Percentiles rank a stretch among this genome's conserved stretches.
phyloP scores from a whole-genome alignment of 2,797 vertebrate genomes.

The Selene dorsalis region DNA sequence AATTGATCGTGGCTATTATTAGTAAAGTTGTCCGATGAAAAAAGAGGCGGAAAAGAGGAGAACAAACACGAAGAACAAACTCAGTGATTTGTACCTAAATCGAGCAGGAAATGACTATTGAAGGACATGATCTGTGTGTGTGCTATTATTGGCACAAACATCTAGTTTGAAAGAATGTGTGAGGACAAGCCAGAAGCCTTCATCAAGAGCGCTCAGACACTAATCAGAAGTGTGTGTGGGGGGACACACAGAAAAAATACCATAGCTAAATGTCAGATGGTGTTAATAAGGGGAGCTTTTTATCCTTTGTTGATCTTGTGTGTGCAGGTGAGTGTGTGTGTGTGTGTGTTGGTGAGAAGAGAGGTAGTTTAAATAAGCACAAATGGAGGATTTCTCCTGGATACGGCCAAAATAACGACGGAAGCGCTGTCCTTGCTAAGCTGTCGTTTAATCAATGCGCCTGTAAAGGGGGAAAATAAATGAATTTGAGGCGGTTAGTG shows the following conservation, averaged over 20 bases:
- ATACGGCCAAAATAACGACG: background rate
- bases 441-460: slow-evolving; percentile 16
- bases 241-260: slow-evolving; percentile 54
- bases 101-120: slow-evolving; percentile 9
- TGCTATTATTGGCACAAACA: slow-evolving; percentile 31
- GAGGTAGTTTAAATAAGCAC: slow-evolving; percentile 27
- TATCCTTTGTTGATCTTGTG: slow-evolving; percentile 53
- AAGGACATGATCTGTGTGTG: slow-evolving; percentile 17
- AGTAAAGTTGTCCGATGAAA: background rate
- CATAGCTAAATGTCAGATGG: slow-evolving; percentile 76
- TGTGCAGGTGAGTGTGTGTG: slow-evolving; percentile 25
- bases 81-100: slow-evolving; percentile 9
- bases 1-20: slow-evolving; percentile 32
- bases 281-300: slow-evolving; percentile 65
- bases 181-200: slow-evolving; percentile 49
- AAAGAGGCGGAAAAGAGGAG: slow-evolving; percentile 18
- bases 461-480: slow-evolving; percentile 14
- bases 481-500: slow-evolving; percentile 14
- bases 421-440: slow-evolving; percentile 21
- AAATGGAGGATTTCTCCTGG: slow-evolving; percentile 15
- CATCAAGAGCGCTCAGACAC: slow-evolving; percentile 43
- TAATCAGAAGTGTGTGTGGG: slow-evolving; percentile 56
- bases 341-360: slow-evolving; percentile 8
- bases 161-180: slow-evolving; percentile 39
- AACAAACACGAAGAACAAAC: slow-evolving; percentile 5